Base-by-base conservation (phyloP, 2,888 invertebrate genomes). In the Xylocampa areola region DNA sequence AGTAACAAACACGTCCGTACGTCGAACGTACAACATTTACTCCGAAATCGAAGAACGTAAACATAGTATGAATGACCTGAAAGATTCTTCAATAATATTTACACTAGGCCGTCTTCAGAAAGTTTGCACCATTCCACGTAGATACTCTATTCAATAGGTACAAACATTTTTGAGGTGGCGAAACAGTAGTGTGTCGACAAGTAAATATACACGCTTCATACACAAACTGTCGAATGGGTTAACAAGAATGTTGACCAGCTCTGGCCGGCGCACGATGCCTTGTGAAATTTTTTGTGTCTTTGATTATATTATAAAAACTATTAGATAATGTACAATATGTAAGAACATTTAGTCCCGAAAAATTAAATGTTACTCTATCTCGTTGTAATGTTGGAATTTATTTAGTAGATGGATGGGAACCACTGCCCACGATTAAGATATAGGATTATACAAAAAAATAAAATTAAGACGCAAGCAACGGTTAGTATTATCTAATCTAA, bases 211-310 rank as follows among this genome's bases (percentile, higher is more conserved):
- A 73, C 73, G 68, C 63, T 63, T 66, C 59, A 69, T 60, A 58
- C 62, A 77, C 78, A 77, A 81, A 80, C 76, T 55, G 60, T 66
- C 62, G 73, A 78, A 78, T 76, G 68, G 64, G 73, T 76, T 71
- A 81, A 80, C 77, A 80, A 81, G 84, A 86, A 85, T 77, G 71
- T 72, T 79, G 51, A 58, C 64, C 78, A 80, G 75, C 52, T 39
- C 37, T 65, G 57, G 54, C 39, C 60, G 17, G 21, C 4, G 25
- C 25, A n/a, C n/a, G n/a, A n/a, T n/a, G 44, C 27, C 64, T 80
- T 80, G 71, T 74, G 71, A 80, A 81, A 80, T 50, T 23, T 41
- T 54, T 21, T 51, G 23, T n/a, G n/a, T n/a, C n/a, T n/a, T n/a
- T n/a, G n/a, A n/a, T n/a, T n/a, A n/a, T n/a, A n/a, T n/a, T n/a